Evolutionary conservation across 2,113 vertebrate genomes (phyloP), one percentile per base, ranked within the genome.

Genomic region (Chaetura pelagica): DNA sequence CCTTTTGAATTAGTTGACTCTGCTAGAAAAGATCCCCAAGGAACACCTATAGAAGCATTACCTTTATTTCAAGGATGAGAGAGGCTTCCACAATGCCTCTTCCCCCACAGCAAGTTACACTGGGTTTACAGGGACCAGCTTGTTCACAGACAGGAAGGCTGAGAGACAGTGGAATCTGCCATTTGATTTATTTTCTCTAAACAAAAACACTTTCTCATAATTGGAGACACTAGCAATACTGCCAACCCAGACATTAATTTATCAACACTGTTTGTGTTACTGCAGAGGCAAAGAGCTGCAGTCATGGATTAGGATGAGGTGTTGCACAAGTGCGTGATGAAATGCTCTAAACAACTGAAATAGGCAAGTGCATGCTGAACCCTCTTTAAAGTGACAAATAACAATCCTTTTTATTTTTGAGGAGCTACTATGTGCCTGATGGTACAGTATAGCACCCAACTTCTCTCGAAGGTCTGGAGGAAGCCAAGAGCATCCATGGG

Each of bases 221-320:
- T 57, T 73, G 44, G 66, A 90, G 61, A 68, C 80, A 71, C 34
- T 59, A 78, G 57, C 48, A 61, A 40, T 58, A 84, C 26, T 77
- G 73, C 79, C 61, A 93, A 74, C 58, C 24, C 79, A 90, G 90
- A 79, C 81, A 34, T 79, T 68, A 84, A 95, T 95, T 92, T 73
- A 89, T 93, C 83, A 89, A 75, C 94, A 48, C n/a, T 93, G 79
- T 95, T 94, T 94, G 77, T 91, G 54, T 89, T 87, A 86, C 27
- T 92, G 69, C 58, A 87, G 66, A 54, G 40, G 29, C 30, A 42
- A 82, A 89, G 49, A 82, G 49, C 73, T 81, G 61, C 61, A 57
- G 6, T 68, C 81, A 51, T 64, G 73, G 58, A 27, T 66, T 51
- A 73, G 75, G 87, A 69, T 2, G 26, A 82, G 67, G 54, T 78